Evolutionary conservation across 2,113 vertebrate species (phyloP), one percentile per base, ranked within the genome.

Genomic region (Zeus faber): DNA sequence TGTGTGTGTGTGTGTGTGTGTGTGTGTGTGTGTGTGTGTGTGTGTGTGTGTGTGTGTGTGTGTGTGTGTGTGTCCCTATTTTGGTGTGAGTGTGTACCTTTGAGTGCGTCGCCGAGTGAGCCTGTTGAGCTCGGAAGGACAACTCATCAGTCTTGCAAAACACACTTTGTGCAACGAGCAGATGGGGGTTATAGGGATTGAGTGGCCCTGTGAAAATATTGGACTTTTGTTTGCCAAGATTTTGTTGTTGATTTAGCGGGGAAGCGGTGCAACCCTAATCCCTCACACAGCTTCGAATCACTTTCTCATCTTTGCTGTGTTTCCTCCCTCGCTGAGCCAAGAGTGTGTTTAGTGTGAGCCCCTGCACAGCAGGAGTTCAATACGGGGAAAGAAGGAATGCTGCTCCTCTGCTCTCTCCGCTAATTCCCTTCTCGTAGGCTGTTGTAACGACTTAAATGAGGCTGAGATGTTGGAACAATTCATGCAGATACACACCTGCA

Each of bases 401-500:
- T 16, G 43, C 2, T 29, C 18, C 20, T 45, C 35, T 52, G 26
- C 2, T 11, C 29, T 47, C 7, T 60, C 35, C 53, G 48, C 35
- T 58, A 26, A 14, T 59, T 58, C 47, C 57, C 65, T 69, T 8
- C 17, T 63, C 58, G 31, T 56, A 65, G 58, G 50, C 41, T 37
- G 44, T 67, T 77, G 24, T 58, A 64, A 51, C 26, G 52, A 26
- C 62, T 62, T 65, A 73, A 73, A 81, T 70, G 20, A 65, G 64
- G 53, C 40, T 65, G 57, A 74, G 81, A 68, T 74, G 72, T 74
- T 65, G 53, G 56, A 53, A 67, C n/a, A n/a, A n/a, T n/a, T n/a
- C n/a, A n/a, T n/a, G n/a, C n/a, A n/a, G n/a, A n/a, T n/a, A n/a
- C n/a, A n/a, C n/a, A n/a, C n/a, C n/a, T n/a, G n/a, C n/a, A n/a